Base-by-base conservation (phyloP, 2,797 vertebrate genomes). In the Coreius guichenoti region DNA sequence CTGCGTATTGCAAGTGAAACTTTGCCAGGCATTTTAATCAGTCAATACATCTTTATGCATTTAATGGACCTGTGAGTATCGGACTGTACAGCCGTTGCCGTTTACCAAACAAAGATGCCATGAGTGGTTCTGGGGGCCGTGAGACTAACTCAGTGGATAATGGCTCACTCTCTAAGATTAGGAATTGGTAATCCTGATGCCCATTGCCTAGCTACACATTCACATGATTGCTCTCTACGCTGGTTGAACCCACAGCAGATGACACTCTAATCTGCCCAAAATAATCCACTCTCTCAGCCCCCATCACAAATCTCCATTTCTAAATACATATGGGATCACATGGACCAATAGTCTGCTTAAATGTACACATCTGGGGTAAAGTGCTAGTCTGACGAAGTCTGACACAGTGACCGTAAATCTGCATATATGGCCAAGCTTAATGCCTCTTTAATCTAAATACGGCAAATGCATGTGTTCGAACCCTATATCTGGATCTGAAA, bases 91-190 rank as follows among this genome's bases (percentile, higher is more conserved):
- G 26, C 51, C 67, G 19, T 70, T 21, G 21, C 29, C 29, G 8
- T 70, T 67, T n/a, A 49, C 29, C 26, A 72, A 79, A 72, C 39
- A 72, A 86, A 76, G 19, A 82, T 84, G 68, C 47, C 56, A 72
- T 49, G 75, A 67, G 76, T 73, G 67, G 14, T 72, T 67, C 43
- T 63, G 43, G 51, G 26, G 49, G 43, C 43, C 3, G 14, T 56
- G 72, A 87, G 82, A 80, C 91, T 94, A 93, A 95, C 92, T 90
- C 91, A 91, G 72, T 89, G 86, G 87, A 91, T 93, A 94, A 94
- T 93, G 92, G 89, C 80, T 91, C 91, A 92, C 88, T 76, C 82
- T 90, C 92, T 92, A 90, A 92, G 92, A 94, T 94, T 94, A 94
- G 26, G 74, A 56, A 83, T 29, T 63, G 29, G 51, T 89, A 90